Base-by-base conservation (phyloP, 2,113 vertebrate species). In the Taurulus bubalis region DNA sequence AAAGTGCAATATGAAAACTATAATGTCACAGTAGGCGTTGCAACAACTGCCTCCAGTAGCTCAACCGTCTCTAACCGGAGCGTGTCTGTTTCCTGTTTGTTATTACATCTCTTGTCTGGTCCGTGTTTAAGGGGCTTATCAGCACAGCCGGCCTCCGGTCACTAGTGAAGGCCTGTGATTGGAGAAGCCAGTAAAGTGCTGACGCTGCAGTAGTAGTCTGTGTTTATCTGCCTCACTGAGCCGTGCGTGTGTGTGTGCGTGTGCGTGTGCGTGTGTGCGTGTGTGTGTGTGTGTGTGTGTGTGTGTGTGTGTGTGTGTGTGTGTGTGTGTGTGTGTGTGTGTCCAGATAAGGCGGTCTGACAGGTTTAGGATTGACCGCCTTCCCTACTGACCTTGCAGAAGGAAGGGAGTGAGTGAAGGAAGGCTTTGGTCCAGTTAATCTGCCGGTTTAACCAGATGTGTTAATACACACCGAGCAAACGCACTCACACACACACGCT, bases 371-470 rank as follows among this genome's bases (percentile, higher is more conserved):
- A 80, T 66, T 83, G 87, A 84, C 87, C 69, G 74, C 74, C 74
- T 92, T 89, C 82, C 88, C 86, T 79, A 91, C 84, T 93, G 91
- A 92, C 91, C 89, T 88, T 85, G 77, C 77, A 87, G 84, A 75
- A 72, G 24, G 84, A 75, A 72, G 24, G 63, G 73, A 77, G 71
- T 83, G 68, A 89, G 75, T 84, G 80, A 82, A 78, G 76, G 63
- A 75, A 65, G 71, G 75, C 81, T 86, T 91, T 86, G 55, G 82
- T 85, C 26, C 15, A 4, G 64, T 75, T 91, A 89, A 91, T 93
- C 86, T 84, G 28, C 36, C 7, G 66, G 67, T 24, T 85, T 90
- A 90, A 68, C 28, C 77, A 84, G 28, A 85, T 74, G 55, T 66
- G 1, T 58, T 2, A 28, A 83, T 75, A 83, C 62, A 81, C 64